These are phyloP conservation scores for Atethmia centrago DNA, from an alignment of 2,888 invertebrate genomes.

Conservation along the genomic window DNA sequence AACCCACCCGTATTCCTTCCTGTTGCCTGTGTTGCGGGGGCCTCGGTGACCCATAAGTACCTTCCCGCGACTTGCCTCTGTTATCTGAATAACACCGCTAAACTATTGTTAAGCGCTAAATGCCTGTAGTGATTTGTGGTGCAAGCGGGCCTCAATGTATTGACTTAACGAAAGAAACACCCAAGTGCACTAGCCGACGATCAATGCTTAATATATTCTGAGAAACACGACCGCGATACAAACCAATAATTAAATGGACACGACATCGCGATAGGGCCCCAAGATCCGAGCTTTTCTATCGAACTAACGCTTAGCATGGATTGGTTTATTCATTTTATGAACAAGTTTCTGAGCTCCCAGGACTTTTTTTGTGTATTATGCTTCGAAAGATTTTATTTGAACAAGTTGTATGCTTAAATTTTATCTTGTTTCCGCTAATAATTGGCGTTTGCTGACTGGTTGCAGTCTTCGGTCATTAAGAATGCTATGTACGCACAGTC, in stretches of 20 bases:
- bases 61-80: no score
- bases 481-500: background rate
- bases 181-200: slow-evolving; percentile 8
- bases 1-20: no score
- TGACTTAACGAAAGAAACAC: background rate
- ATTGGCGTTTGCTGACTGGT: background rate
- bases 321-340: slow-evolving; percentile 16
- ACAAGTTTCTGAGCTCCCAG: background rate
- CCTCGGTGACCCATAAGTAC: no score
- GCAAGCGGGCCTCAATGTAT: background rate
- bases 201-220: slow-evolving; percentile 18
- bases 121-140: background rate
- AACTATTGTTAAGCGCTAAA: background rate
- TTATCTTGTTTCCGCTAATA: background rate
- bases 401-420: background rate
- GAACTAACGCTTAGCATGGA: slow-evolving; percentile 6
- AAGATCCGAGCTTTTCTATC: background rate
- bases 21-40: no score
- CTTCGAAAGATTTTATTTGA: background rate
- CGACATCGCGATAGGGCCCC: background rate
- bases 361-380: background rate
- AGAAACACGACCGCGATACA: background rate
- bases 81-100: no score
- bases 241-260: slow-evolving; percentile 13
- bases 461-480: background rate